Base-by-base conservation (phyloP, 1,140 invertebrate genomes). In the Diorhabda carinulata region DNA sequence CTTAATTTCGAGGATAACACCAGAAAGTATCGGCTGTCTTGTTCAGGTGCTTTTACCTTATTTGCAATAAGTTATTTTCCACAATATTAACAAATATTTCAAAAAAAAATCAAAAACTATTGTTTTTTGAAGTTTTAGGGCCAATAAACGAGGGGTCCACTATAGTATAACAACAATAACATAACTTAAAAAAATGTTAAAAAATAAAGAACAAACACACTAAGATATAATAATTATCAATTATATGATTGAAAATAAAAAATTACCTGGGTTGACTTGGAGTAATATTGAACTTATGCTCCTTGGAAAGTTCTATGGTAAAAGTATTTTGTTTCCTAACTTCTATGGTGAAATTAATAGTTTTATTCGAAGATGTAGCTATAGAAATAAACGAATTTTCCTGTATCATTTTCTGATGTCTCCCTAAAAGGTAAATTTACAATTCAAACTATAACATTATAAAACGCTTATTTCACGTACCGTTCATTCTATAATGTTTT, bases 321-420 rank as follows among this genome's bases (percentile, higher is more conserved):
- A 90, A 90, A 70, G 87, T 82, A 43, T 82, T 64, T 2, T 87
- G 82, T 4, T 84, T 81, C 44, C 84, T 80, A 2, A 89, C 85
- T 0, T 73, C 73, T 6, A 90, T 77, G 2, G 78, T 84, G 64
- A 88, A 86, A 7, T 74, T 77, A 6, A 87, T 80, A 56, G 84
- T 82, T 2, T 76, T 76, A 0, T 78, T 75, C 25, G 86, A 85
- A 43, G 87, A 84, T 0, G 88, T 87, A 0, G 88, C 87, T 2
- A 91, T 79, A 66, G 87, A 86, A 0, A 90, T 81, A 66, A 86
- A 87, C 1, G 84, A 83, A 9, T 81, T 82, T 43, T 71, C 70
- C 58, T 72, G 52, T 43, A 69, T 44, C 42, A 57, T 2, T 44
- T 70, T 62, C 56, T 43, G 10, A 45, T 25, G 25, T 40, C 66